Base-by-base conservation (phyloP, 1,140 invertebrate genomes). In the Caenorhabditis tropicalis region DNA sequence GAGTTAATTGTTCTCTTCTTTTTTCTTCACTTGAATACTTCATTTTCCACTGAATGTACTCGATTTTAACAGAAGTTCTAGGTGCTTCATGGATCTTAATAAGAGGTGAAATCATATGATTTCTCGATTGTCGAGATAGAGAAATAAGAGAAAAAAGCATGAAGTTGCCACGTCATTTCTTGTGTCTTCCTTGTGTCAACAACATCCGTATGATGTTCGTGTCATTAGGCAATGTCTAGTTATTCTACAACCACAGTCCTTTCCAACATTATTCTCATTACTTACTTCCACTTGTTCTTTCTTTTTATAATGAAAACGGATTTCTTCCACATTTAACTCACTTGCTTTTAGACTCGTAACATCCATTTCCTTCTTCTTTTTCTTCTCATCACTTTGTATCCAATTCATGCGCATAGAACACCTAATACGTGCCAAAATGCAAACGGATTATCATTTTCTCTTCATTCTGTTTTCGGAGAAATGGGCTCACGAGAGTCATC, bases 181-280 rank as follows among this genome's bases (percentile, higher is more conserved):
- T 49, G n/a, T 65, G 9, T 65, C 9, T 49, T 51, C 24, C 48
- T 51, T 51, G 15, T 31, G 51, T 81, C 79, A 51, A 81, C 79
- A 81, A 53, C 51, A 81, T 56, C 51, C 79, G 46, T 36, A 33
- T 81, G 46, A 51, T 81, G 79, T 53, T 56, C 51, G 48, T 81
- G 46, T 33, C 27, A 81, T 53, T 51, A 81, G 29, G 79, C 39
- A 12, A 39, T 53, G 46, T 33, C 46, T 51, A 81, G 79, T 81
- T 74, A 7, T 24, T 65, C 16, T 15, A 15, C 33, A 3, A 24
- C 24, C 36, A n/a, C n/a, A n/a, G n/a, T 74, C 24, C 15, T 43
- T 12, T 3, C n/a, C 36, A 19, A 29, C 16, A 9, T 29, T 24
- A n/a, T n/a, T 46, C n/a, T 36, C 36, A 74, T 74, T 65, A 33